phyloP scores from a whole-genome alignment of 2,113 vertebrate species.

The Montifringilla adamsi region DNA sequence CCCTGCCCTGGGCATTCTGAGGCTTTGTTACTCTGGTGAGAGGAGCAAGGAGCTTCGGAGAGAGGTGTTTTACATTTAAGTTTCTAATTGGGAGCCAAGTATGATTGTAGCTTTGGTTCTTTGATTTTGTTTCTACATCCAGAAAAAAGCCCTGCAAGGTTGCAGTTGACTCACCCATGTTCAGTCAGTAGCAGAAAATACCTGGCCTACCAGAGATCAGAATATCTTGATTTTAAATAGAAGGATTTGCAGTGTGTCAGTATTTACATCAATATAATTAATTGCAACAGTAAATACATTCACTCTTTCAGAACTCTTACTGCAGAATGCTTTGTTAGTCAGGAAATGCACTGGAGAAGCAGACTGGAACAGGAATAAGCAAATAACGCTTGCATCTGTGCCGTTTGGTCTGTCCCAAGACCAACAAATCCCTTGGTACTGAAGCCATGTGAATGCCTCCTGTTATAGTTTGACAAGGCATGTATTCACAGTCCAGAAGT shows the following conservation, averaged over 20 bases:
- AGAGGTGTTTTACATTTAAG: neutral
- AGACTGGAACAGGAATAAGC: neutral
- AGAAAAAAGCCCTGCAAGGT: neutral
- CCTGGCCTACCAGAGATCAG: neutral
- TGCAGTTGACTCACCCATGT: rapidly evolving
- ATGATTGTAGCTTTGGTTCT: neutral
- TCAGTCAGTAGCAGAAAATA: neutral
- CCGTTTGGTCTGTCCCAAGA: neutral
- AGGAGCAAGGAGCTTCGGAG: neutral
- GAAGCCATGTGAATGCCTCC: neutral
- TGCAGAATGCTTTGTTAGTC: neutral
- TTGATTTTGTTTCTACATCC: neutral
- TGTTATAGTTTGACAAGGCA: rapidly evolving
- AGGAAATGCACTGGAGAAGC: neutral
- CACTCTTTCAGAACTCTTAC: neutral
- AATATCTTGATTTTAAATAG: neutral
- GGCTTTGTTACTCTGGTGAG: neutral
- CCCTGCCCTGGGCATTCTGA: neutral
- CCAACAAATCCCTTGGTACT: neutral
- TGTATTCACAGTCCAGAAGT: neutral
- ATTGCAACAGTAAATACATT: neutral
- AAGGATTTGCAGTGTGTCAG: neutral
- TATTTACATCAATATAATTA: neutral
- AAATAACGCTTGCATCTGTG: neutral
- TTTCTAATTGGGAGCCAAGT: neutral